These are phyloP conservation scores for Trichogramma dendrolimi DNA, from an alignment of 2,888 invertebrate genomes.

Conservation along the genomic window DNA sequence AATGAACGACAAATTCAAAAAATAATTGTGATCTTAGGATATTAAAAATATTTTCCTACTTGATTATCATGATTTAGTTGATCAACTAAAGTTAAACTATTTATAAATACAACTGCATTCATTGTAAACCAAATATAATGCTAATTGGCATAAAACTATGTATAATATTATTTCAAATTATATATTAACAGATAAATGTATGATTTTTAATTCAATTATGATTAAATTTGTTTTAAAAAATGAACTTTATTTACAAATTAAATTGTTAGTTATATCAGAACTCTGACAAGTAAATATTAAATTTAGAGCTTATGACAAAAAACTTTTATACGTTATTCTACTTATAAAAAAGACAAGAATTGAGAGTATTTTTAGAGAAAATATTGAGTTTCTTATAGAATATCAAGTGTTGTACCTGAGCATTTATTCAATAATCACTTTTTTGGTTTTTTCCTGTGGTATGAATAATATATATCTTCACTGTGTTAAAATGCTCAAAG, in stretches of 20 bases:
- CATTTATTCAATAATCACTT: constrained; percentile 1
- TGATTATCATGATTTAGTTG: neutral
- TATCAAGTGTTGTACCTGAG: constrained; percentile 11
- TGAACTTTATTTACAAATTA: constrained; percentile 5
- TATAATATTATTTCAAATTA: neutral
- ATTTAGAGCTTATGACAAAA: constrained; percentile 10
- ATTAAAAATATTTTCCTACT: neutral
- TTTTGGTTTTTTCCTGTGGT: constrained; percentile 14
- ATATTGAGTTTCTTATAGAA: neutral
- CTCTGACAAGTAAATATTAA: constrained; percentile 7
- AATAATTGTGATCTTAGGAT: neutral
- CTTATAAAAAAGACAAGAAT: neutral
- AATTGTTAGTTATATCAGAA: constrained; percentile 4
- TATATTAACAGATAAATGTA: neutral
- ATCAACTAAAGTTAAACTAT: too few species aligned
- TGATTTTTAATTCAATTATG: neutral
- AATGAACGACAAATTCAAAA: neutral
- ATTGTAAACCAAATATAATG: too few species aligned
- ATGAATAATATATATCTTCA: neutral
- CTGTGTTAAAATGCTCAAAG: too few species aligned
- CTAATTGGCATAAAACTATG: too few species aligned
- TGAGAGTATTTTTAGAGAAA: neutral
- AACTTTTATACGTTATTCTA: neutral
- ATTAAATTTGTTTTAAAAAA: neutral
- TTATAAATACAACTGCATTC: too few species aligned